Percentiles rank a stretch among this genome's conserved stretches.
phyloP scores from a whole-genome alignment of 2,888 invertebrate genomes.

The Drosophila imparisetae region DNA sequence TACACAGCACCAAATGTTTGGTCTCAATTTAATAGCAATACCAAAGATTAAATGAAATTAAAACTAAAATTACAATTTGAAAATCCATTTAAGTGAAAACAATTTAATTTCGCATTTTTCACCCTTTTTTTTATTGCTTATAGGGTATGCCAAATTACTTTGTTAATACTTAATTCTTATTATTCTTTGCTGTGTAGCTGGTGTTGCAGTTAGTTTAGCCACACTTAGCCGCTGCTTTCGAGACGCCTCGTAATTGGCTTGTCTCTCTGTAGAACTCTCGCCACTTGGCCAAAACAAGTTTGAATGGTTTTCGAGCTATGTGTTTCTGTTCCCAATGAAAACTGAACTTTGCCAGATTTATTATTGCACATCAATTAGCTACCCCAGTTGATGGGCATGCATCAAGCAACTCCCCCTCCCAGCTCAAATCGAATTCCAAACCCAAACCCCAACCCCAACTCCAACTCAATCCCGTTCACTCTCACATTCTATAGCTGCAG shows the following conservation, averaged over 20 bases:
- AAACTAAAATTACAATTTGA: background rate
- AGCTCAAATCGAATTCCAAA: background rate
- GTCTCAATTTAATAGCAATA: conserved; percentile 2
- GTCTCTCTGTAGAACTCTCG: conserved; percentile 27
- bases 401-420: conserved; percentile 3
- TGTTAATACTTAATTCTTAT: background rate
- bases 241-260: conserved; percentile 57
- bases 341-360: conserved; percentile 62
- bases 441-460: background rate
- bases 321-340: background rate
- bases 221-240: conserved; percentile 56
- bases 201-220: conserved; percentile 53
- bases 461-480: conserved; percentile 2
- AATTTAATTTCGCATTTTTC: background rate
- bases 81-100: background rate
- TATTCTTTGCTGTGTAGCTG: conserved; percentile 7
- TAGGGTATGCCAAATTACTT: background rate
- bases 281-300: conserved; percentile 31
- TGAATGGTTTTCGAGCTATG: conserved; percentile 7
- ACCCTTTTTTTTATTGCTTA: background rate
- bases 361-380: conserved; percentile 72
- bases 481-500: conserved; percentile 8
- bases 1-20: conserved; percentile 4
- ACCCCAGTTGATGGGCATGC: conserved; percentile 39
- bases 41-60: conserved; percentile 1